phyloP scores from a whole-genome alignment of 2,888 invertebrate genomes.

The Heliconius charithonia region DNA sequence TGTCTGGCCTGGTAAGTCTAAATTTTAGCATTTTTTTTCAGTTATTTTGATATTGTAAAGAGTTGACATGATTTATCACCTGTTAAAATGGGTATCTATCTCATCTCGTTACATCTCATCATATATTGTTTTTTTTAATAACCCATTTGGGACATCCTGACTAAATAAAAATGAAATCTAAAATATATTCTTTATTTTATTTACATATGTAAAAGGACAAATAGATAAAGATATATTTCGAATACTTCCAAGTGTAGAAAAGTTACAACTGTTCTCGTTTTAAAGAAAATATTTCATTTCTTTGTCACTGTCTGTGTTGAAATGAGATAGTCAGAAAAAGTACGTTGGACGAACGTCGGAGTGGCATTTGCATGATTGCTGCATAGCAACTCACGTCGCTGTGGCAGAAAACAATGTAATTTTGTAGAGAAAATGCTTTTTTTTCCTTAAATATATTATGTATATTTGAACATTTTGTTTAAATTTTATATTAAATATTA shows the following conservation, averaged over 20 bases:
- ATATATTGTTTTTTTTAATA: no score
- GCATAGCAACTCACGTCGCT: constrained; percentile 6
- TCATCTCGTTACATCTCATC: no score
- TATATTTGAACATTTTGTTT: neutral
- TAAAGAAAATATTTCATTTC: constrained; percentile 31
- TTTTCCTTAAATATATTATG: neutral
- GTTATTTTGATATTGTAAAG: no score
- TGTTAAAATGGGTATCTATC: no score
- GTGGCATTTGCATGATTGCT: constrained; percentile 37
- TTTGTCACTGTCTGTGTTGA: constrained; percentile 33
- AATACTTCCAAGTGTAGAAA: neutral
- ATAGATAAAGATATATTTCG: neutral
- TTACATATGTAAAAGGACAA: neutral
- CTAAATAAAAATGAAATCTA: neutral
- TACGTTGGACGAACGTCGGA: constrained; percentile 27
- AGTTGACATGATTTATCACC: no score
- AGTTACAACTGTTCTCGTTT: constrained; percentile 11
- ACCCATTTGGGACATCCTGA: neutral
- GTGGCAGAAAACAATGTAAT: constrained; percentile 6
- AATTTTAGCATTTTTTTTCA: no score
- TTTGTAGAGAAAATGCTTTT: neutral
- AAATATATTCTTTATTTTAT: neutral
- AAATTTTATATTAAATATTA: no score
- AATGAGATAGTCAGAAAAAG: constrained; percentile 35
- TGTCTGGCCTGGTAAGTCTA: no score